Evolutionary conservation across 2,797 vertebrate genomes (phyloP).

Genomic region (Heliangelus exortis): DNA sequence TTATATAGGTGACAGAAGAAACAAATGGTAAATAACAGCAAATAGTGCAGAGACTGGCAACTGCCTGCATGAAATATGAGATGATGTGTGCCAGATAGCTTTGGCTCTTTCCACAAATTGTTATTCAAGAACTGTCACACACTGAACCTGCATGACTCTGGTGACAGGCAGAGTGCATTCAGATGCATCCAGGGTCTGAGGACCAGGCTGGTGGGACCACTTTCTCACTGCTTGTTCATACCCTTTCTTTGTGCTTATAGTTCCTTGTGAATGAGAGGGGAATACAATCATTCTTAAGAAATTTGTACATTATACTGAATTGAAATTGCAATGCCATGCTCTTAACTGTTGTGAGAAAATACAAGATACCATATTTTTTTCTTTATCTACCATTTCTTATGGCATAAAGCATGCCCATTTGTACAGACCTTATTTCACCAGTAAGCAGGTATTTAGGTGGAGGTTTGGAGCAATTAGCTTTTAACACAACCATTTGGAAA

Average conservation of each 20-base stretch:
- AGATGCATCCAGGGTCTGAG: background rate
- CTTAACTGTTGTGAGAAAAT: background rate
- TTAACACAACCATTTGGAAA: background rate
- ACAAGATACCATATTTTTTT: background rate
- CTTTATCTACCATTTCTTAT: background rate
- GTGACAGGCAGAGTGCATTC: background rate
- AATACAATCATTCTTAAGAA: background rate
- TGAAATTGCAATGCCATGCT: background rate
- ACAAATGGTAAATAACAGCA: background rate
- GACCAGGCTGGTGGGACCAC: background rate
- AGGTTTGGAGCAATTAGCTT: background rate
- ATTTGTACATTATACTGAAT: background rate
- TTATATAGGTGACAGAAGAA: background rate
- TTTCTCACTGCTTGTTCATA: background rate
- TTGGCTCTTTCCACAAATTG: background rate
- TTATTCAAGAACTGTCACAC: background rate
- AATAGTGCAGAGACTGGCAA: background rate
- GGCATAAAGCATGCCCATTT: fast-evolving
- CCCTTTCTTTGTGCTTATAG: background rate
- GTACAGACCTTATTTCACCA: background rate
- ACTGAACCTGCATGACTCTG: background rate
- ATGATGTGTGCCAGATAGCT: background rate
- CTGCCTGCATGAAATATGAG: background rate
- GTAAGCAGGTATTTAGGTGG: background rate
- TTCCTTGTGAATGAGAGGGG: background rate